A percentile compares a stretch with the other conserved stretches of the same genome.
phyloP scores from a whole-genome alignment of 2,888 invertebrate species.

The Stegana nigrithorax region DNA sequence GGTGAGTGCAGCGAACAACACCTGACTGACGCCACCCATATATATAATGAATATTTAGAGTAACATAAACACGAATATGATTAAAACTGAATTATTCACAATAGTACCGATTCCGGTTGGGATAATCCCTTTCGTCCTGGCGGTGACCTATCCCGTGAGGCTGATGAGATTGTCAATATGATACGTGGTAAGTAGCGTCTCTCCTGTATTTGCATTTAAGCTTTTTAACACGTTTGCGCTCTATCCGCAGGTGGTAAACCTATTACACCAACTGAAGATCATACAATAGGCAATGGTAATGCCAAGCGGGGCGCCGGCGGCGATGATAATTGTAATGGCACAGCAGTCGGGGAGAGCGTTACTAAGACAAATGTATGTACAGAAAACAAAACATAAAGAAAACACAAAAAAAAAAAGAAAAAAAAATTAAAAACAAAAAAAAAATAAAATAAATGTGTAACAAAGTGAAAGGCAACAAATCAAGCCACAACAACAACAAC shows the following conservation, averaged over 20 bases:
- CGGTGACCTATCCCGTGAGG: slow-evolving; percentile 88
- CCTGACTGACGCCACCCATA: background rate
- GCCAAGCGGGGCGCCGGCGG: slow-evolving; percentile 50
- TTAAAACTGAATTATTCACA: too few relatives aligned
- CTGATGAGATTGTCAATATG: slow-evolving; percentile 94
- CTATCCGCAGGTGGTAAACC: slow-evolving; percentile 66
- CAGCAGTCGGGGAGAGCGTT: slow-evolving; percentile 54
- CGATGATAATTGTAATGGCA: slow-evolving; percentile 60
- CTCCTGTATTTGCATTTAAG: background rate
- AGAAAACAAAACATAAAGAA: too few relatives aligned
- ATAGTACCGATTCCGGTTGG: slow-evolving; percentile 94
- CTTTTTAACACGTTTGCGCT: background rate
- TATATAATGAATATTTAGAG: slow-evolving; percentile 11
- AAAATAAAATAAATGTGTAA: too few relatives aligned
- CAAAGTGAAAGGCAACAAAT: too few relatives aligned
- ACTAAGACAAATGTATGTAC: slow-evolving; percentile 67
- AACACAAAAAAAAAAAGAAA: too few relatives aligned
- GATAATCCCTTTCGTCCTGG: slow-evolving; percentile 98
- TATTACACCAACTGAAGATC: slow-evolving; percentile 69
- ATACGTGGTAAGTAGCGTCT: slow-evolving; percentile 75
- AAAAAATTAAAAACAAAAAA: too few relatives aligned
- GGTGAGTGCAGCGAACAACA: slow-evolving; percentile 43
- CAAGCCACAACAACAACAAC: too few relatives aligned
- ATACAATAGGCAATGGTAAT: slow-evolving; percentile 66
- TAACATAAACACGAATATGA: too few relatives aligned